Base-by-base conservation (phyloP, 2,888 invertebrate species). In the Bellardia pandia region DNA sequence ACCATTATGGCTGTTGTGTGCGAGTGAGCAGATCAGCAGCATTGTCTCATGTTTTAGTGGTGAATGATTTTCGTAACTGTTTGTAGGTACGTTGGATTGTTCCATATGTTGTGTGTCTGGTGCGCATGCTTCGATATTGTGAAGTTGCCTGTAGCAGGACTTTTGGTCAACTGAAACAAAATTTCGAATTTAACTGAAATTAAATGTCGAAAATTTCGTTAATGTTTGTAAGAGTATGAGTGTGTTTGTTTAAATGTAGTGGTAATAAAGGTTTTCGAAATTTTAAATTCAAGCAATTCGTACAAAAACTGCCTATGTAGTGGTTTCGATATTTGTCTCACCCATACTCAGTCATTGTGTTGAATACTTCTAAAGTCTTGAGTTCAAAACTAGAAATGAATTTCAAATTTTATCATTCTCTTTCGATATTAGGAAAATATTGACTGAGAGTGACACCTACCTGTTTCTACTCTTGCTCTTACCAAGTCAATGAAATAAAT, bases 181-280 rank as follows among this genome's bases (percentile, higher is more conserved):
- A 71, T 84, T 88, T 88, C 86, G 88, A 89, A 86, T 68, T 75
- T 37, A 69, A 5, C 30, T n/a, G 45, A 76, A 64, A 58, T 30
- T 48, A 5, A 45, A 80, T 33, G 60, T 85, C 69, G 48, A 86
- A 71, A 85, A 76, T 64, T 16, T 68, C 0, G 5, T 48, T 4
- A 23, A 2, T 42, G 4, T 30, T n/a, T 53, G 30, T 0, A 8
- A 48, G 40, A 74, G 84, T 78, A 72, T 62, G 13, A 13, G 81
- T 72, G 45, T 11, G 0, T n/a, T 48, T 40, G 14, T 66, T 11
- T 58, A n/a, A 9, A 5, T 76, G 79, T 77, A 14, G 33, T 83
- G 45, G 85, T 82, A 11, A 14, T 4, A 42, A 56, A 81, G 90
- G 90, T 91, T 90, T 91, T 89, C 90, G 91, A 91, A 90, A 51